A percentile compares a stretch with the other conserved stretches of the same genome.
These are phyloP conservation scores for Jordanella pulchra DNA, from an alignment of 2,797 vertebrate species.

Conservation along the genomic window DNA sequence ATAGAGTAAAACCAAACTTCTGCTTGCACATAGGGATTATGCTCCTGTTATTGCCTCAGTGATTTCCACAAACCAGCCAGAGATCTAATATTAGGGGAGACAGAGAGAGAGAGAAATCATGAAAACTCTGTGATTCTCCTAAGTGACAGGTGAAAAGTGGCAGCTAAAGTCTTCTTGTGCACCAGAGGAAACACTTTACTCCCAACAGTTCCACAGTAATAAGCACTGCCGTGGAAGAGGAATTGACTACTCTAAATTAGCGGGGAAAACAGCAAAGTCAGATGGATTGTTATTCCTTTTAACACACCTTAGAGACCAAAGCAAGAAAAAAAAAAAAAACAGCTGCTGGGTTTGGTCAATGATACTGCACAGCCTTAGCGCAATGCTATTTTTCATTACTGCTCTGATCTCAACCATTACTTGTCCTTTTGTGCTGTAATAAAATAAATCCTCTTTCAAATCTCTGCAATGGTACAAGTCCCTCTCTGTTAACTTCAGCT, in stretches of 20 bases:
- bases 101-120: not conserved
- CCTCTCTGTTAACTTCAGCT: constrained; percentile 32
- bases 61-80: constrained; percentile 6
- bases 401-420: constrained; percentile 40
- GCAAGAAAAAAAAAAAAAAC: constrained; percentile 15
- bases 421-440: constrained; percentile 37
- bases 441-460: constrained; percentile 40
- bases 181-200: constrained; percentile 23
- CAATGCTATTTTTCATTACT: constrained; percentile 17
- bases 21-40: constrained; percentile 3
- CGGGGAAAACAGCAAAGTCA: constrained; percentile 2
- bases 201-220: constrained; percentile 30
- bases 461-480: constrained; percentile 19
- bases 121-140: constrained; percentile 6
- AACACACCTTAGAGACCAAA: constrained; percentile 4
- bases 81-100: not conserved
- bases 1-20: not conserved
- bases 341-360: constrained; percentile 24
- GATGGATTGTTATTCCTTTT: constrained; percentile 6
- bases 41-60: not conserved
- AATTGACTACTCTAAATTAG: constrained; percentile 10
- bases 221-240: constrained; percentile 5
- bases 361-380: constrained; percentile 15
- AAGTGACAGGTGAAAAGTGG: constrained; percentile 21
- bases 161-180: constrained; percentile 23